Conservation (phyloP, 2,888 invertebrate genomes). For the Caenorhabditis wallacei region DNA sequence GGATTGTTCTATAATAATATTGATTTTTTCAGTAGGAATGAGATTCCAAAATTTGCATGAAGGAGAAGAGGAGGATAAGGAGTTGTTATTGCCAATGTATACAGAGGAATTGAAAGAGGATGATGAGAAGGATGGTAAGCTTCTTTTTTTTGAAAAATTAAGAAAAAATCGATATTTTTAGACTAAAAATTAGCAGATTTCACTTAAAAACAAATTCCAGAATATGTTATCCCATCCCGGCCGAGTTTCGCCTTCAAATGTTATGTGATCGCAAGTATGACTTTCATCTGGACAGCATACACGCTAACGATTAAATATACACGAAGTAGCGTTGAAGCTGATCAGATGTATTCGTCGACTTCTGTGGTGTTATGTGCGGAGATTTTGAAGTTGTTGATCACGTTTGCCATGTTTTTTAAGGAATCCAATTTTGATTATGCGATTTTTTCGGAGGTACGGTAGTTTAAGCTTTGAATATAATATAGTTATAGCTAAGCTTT, state of each 20-base stretch:
- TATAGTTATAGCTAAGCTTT: no score
- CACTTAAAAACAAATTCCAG: background rate
- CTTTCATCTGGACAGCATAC: constrained; percentile 83
- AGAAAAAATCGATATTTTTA: no score
- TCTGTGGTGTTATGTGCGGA: constrained; percentile 82
- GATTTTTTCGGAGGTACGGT: constrained; percentile 60
- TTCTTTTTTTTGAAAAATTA: background rate
- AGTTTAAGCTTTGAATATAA: background rate
- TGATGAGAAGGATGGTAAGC: constrained; percentile 26
- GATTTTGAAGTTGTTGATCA: constrained; percentile 78
- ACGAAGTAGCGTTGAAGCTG: constrained; percentile 74
- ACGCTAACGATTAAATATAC: constrained; percentile 82
- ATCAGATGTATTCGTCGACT: constrained; percentile 77
- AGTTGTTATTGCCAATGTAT: constrained; percentile 35
- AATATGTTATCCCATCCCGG: constrained; percentile 21
- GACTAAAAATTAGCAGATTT: background rate
- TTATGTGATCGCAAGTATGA: constrained; percentile 82
- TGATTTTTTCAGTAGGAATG: constrained; percentile 34
- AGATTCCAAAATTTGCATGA: constrained; percentile 55
- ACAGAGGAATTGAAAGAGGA: constrained; percentile 33
- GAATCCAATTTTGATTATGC: constrained; percentile 65
- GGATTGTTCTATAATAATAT: no score
- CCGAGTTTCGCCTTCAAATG: constrained; percentile 66
- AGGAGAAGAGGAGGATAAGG: constrained; percentile 39
- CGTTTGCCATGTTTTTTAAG: constrained; percentile 75